Base-by-base conservation (phyloP, 1,140 invertebrate species). In the Panagrolaimus sp. region DNA sequence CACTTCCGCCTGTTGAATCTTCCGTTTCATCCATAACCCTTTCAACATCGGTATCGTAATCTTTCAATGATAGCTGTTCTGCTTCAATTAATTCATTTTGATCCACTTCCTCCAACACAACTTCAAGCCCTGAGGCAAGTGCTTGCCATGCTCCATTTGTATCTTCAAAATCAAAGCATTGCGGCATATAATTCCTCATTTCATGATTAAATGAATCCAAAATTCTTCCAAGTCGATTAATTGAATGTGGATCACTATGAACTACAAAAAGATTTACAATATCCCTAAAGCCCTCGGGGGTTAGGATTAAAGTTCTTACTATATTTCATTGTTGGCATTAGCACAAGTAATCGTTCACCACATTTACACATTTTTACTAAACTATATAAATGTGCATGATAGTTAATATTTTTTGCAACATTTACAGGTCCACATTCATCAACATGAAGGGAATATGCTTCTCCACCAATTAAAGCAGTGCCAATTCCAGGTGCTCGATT, bases 321-420 rank as follows among this genome's bases (percentile, higher is more conserved):
- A 4, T 58, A 58, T 21, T 58, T 58, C 52, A 58, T 12, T 1
- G 52, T 58, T 21, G 52, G 52, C 8, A 58, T 26, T 26, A 58
- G 17, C 15, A 58, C 28, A 21, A 58, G 28, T 21, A 21, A 26
- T n/a, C 52, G 52, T 28, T 58, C 52, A 21, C 52, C 52, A 58
- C 52, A 58, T 58, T 28, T 12, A 58, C 52, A 58, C 52, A 58
- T 58, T 58, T 58, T 58, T 5, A 58, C 52, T 21, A 58, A 4
- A 58, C 28, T 58, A 28, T 58, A 58, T 21, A 58, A 28, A 58
- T 58, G 52, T 1, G 52, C 21, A 17, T 58, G 52, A 21, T 58
- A 58, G 52, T 12, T 26, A 21, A 58, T 28, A 58, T 58, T 58
- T 21, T 21, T 21, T 12, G 52, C 52, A 58, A 58, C 17, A 21